Evolutionary conservation across 1,140 invertebrate genomes (phyloP), one percentile per base, ranked within the genome.

Genomic region (Parasteatoda tepidariorum): DNA sequence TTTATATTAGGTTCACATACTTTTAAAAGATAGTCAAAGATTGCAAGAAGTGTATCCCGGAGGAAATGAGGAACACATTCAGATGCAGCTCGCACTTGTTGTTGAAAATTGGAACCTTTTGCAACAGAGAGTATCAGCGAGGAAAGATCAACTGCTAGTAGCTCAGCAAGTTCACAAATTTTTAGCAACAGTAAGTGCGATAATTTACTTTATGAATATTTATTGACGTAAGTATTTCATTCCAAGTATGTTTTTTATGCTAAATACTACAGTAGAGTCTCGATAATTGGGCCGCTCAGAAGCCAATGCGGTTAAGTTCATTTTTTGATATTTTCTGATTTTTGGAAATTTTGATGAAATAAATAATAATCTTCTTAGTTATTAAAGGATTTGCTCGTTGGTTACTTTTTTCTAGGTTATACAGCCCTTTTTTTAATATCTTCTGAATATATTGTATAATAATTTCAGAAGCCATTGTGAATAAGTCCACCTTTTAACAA

Each of bases 31-130:
- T 88, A 95, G 96, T 0, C 92, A 93, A 0, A 92, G 95, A 73
- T 91, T 99, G 48, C 95, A 97, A 88, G 91, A 92, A 5, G 90
- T 94, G 7, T 99, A 99, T 90, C 97, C 97, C 0, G 96, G 96
- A 1, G 94, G 93, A 31, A 99, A 99, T 90, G 96, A 96, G 0
- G 91, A 93, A 61, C 94, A 97, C 83, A 97, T 98, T 84, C 92
- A 92, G 30, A 92, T 95, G 86, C 93, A 98, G 86, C 93, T 95
- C 88, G 91, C 92, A n/a, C 92, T 95, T 13, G 94, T 99, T 0
- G 90, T 96, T 0, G 92, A 94, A 3, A 95, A 95, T 76, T 99
- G 97, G 97, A 92, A 93, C 68, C 92, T 93, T 55, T 89, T 99
- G 13, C 95, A 97, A 86, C 92, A 95, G 5, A 82, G 71, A 62